phyloP scores from a whole-genome alignment of 2,888 invertebrate species.

The Schizaphis graminum region DNA sequence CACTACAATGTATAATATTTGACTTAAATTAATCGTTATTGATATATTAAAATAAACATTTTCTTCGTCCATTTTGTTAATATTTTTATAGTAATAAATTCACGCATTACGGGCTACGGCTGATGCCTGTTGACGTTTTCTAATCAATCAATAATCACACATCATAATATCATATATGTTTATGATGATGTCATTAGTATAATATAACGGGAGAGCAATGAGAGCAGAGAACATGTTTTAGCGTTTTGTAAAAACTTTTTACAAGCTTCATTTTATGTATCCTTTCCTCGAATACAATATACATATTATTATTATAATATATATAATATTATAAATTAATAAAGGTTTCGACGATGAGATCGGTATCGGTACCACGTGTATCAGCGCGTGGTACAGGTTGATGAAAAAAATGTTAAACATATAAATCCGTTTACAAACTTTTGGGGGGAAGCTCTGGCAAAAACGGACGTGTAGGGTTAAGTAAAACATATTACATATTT shows the following conservation, averaged over 20 bases:
- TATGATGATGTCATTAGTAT: not conserved
- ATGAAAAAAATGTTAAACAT: not conserved
- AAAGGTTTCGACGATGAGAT: not conserved
- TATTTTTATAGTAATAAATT: not conserved
- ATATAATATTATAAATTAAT: not conserved
- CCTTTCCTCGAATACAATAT: not conserved
- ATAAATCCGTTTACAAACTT: not conserved
- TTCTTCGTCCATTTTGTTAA: not conserved
- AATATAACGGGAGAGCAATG: not conserved
- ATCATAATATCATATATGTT: not conserved
- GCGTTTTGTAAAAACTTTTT: not conserved
- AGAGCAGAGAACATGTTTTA: no score
- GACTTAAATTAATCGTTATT: not conserved
- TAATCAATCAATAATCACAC: not conserved
- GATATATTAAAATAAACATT: not conserved
- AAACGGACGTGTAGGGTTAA: not conserved
- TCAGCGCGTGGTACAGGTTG: not conserved
- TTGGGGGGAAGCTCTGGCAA: not conserved
- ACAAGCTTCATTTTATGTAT: not conserved
- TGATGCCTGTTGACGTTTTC: not conserved
- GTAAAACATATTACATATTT: conserved; percentile 9
- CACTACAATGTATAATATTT: not conserved
- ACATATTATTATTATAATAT: not conserved
- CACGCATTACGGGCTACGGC: not conserved
- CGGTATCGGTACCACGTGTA: not conserved